A percentile compares a stretch with the other conserved stretches of the same genome.
Conservation (phyloP, 1,140 invertebrate genomes). For the Melanaphis sacchari region DNA sequence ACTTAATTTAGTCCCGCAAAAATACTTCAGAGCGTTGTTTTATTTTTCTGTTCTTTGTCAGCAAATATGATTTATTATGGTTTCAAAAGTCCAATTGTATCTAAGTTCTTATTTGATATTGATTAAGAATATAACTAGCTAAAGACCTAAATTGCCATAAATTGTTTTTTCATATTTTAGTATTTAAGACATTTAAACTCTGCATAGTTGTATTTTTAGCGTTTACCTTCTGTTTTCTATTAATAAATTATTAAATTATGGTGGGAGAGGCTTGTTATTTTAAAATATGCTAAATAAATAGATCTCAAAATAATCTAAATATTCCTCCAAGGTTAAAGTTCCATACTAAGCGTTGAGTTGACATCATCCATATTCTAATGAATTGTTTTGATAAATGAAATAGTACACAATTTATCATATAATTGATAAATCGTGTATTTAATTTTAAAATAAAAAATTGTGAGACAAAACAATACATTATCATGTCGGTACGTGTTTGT, state of each 20-base stretch:
- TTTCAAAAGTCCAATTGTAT: neutral
- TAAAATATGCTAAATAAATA: neutral
- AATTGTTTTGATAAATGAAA: neutral
- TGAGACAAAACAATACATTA: neutral
- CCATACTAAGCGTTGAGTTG: neutral
- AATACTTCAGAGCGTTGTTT: neutral
- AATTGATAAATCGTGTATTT: neutral
- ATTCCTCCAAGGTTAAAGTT: neutral
- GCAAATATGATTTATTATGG: constrained; percentile 5
- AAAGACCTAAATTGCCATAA: neutral
- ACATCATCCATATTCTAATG: neutral
- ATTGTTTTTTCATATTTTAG: too few species aligned
- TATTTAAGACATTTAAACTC: neutral
- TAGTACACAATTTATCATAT: neutral
- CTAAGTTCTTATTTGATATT: neutral
- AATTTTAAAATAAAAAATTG: neutral
- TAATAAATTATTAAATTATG: neutral
- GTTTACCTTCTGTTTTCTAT: neutral
- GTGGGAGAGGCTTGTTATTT: neutral
- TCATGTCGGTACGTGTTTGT: neutral
- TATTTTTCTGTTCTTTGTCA: neutral
- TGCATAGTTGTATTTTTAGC: neutral
- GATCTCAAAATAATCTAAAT: neutral
- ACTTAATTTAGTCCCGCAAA: constrained; percentile 2
- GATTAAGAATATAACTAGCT: neutral